A percentile compares a stretch with the other conserved stretches of the same genome.
These are phyloP conservation scores for Caenorhabditis tropicalis DNA, from an alignment of 1,140 invertebrate species.

Conservation along the genomic window DNA sequence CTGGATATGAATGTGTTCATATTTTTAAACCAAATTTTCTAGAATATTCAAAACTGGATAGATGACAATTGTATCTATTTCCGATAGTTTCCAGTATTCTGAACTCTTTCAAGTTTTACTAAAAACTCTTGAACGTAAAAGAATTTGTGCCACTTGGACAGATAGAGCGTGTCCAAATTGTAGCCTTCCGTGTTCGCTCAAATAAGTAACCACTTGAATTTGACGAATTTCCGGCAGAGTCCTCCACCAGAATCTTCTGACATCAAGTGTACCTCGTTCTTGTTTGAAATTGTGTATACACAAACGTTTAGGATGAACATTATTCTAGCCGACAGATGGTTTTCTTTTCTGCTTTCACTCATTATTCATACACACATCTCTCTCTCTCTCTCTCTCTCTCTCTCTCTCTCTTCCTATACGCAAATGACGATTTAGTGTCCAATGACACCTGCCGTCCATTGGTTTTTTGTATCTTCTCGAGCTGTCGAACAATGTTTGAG, in stretches of 20 bases:
- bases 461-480: background rate
- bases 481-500: slow-evolving; percentile 1
- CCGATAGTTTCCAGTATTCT: too few relatives aligned
- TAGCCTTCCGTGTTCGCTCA: slow-evolving; percentile 25
- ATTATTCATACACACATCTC: slow-evolving; percentile 4
- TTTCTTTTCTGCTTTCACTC: slow-evolving; percentile 24
- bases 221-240: slow-evolving; percentile 35
- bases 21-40: too few relatives aligned
- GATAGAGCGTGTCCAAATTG: slow-evolving; percentile 7
- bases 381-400: background rate
- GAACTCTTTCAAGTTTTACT: too few relatives aligned
- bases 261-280: background rate
- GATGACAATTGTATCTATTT: too few relatives aligned
- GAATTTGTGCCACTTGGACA: slow-evolving; percentile 14
- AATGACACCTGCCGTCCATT: slow-evolving; percentile 29
- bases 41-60: too few relatives aligned
- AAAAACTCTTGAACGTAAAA: slow-evolving; percentile 14
- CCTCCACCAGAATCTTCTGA: slow-evolving; percentile 2
- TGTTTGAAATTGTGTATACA: background rate
- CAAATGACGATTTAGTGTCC: background rate
- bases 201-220: slow-evolving; percentile 33
- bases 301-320: slow-evolving; percentile 14
- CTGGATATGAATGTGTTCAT: too few relatives aligned
- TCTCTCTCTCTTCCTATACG: background rate
- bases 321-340: slow-evolving; percentile 26